Base-by-base conservation (phyloP, 2,113 vertebrate genomes). In the Elaphurus davidianus region DNA sequence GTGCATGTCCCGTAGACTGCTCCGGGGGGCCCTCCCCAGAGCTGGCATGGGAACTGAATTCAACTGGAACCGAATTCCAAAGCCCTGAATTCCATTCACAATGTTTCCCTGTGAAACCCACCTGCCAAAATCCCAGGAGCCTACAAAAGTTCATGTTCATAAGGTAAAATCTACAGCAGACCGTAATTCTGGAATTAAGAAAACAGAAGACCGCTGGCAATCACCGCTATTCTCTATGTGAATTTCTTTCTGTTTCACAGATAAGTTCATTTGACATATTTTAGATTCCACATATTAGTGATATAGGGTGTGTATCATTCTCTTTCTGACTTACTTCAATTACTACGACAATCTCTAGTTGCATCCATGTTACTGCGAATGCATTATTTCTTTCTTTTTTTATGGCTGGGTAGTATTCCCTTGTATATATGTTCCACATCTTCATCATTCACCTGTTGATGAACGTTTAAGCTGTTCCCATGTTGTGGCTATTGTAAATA, bases 381-480 rank as follows among this genome's bases (percentile, higher is more conserved):
- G 45, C 28, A 33, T 1, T 6, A 1, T 1, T 12, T 21, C 28
- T 2, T 3, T 11, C 45, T 21, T 47, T 78, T 78, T 15, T 12
- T 0, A 12, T 3, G 45, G 78, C 45, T 33, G 45, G 28, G 76
- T 6, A 28, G 43, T 4, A 9, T 27, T 78, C 25, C 43, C 8
- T 2, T 30, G 25, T 2, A 1, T 0, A 10, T 0, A 19, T 9
- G 9, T 1, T 0, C 16, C 28, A 21, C 78, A 33, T 47, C 78
- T 19, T 12, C 45, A 7, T 12, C 78, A 8, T 19, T 6, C 45
- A 11, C 3, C 78, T 81, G 78, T 19, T 6, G 45, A 21, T 3
- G 78, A 28, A 50, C 16, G 3, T 4, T 10, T 33, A 81, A 11
- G 28, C 2, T 50, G 9, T 3, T 78, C 28, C 28, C 40, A 16